Evolutionary conservation across 2,797 vertebrate species (phyloP).

Genomic region (Hydrophis major): DNA sequence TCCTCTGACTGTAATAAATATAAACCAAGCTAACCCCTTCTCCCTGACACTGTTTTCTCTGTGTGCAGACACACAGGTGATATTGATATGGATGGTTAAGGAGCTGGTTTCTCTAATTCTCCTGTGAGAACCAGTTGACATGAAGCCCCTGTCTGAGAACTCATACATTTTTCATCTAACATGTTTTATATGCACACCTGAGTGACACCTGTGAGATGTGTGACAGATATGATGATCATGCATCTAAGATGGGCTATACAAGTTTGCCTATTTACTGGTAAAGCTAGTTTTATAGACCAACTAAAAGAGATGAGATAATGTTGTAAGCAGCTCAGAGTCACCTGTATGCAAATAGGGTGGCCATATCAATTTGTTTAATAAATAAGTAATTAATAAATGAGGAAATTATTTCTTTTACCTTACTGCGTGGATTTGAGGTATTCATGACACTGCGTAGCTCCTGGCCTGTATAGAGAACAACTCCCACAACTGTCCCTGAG

Average conservation of each 20-base stretch:
- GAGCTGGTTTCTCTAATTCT: not conserved
- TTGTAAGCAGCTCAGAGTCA: not conserved
- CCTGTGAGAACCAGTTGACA: not conserved
- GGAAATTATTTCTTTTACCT: conserved; percentile 74
- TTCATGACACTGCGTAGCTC: conserved; percentile 98
- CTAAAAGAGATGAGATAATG: not conserved
- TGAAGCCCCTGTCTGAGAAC: not conserved
- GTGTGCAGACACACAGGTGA: not conserved
- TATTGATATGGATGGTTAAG: not conserved
- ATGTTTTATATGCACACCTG: not conserved
- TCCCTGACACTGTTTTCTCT: not conserved
- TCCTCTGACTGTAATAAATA: not conserved
- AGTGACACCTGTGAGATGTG: not conserved
- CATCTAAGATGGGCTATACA: not conserved
- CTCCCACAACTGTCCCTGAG: conserved; percentile 91
- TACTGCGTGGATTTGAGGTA: conserved; percentile 92
- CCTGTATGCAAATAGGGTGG: not conserved
- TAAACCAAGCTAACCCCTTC: not conserved
- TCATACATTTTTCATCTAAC: not conserved
- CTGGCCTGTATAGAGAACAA: conserved; percentile 96
- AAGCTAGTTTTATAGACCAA: not conserved
- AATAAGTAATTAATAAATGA: not conserved
- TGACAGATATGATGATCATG: not conserved
- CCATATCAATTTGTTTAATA: not conserved
- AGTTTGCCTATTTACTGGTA: not conserved